These are phyloP conservation scores for Eidolon dupreanum DNA, from an alignment of 2,797 vertebrate genomes.

Conservation along the genomic window DNA sequence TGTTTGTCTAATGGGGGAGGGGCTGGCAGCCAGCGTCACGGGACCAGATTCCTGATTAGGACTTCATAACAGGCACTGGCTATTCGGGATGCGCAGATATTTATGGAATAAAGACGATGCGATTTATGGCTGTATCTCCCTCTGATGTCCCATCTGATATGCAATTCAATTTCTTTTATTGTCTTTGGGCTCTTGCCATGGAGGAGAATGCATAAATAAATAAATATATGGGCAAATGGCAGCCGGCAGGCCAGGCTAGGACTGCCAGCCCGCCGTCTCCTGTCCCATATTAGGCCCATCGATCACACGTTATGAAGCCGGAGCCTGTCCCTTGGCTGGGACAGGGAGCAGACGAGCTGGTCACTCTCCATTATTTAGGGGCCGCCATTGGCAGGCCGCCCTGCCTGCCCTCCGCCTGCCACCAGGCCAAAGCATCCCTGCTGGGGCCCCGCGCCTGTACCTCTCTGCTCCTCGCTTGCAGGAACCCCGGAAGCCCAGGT, in stretches of 20 bases:
- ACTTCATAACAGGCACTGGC: constrained; percentile 60
- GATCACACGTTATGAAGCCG: constrained; percentile 63
- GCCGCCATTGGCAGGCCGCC: constrained; percentile 55
- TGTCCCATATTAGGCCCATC: constrained; percentile 77
- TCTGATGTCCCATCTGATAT: constrained; percentile 79
- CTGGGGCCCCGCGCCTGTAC: rapidly evolving
- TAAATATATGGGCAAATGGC: constrained; percentile 77
- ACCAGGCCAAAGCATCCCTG: rapidly evolving
- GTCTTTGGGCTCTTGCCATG: constrained; percentile 77
- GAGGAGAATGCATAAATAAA: constrained; percentile 78
- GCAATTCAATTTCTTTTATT: constrained; percentile 83
- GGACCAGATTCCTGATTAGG: constrained; percentile 73
- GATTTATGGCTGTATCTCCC: constrained; percentile 73
- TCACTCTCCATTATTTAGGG: constrained; percentile 73
- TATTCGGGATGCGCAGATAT: constrained; percentile 63
- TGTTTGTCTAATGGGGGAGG: constrained; percentile 29
- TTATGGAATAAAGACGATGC: constrained; percentile 77
- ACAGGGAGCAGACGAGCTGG: constrained; percentile 48
- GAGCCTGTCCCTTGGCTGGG: constrained; percentile 60
- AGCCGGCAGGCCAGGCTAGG: constrained; percentile 58
- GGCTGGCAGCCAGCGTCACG: not conserved
- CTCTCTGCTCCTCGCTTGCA: rapidly evolving
- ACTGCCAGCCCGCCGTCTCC: constrained; percentile 66
- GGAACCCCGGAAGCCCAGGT: not conserved
- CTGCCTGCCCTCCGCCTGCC: constrained; percentile 35